These are phyloP conservation scores for Cryptotis parvus DNA, from an alignment of 2,113 vertebrate species.

Conservation along the genomic window DNA sequence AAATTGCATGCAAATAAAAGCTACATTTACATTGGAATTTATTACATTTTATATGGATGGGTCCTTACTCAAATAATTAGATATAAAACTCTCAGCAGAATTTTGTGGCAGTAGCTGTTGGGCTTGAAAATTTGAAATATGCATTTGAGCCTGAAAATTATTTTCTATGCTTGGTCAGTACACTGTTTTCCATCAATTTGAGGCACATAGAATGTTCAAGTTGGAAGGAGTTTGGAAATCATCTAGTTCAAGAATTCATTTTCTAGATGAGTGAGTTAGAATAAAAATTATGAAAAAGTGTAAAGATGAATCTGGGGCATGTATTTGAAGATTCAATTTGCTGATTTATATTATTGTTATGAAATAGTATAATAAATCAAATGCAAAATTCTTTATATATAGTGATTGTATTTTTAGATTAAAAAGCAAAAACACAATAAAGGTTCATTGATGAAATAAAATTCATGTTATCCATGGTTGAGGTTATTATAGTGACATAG, in stretches of 20 bases:
- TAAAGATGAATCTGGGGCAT: constrained; percentile 13
- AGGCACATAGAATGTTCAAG: constrained; percentile 47
- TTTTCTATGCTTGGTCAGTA: constrained; percentile 56
- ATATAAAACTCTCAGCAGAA: constrained; percentile 50
- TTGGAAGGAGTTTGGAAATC: constrained; percentile 62
- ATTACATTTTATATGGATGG: constrained; percentile 52
- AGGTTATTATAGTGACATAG: constrained; percentile 3
- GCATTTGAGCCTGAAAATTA: constrained; percentile 63
- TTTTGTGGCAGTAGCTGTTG: constrained; percentile 34
- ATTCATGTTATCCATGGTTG: background rate
- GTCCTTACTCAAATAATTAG: background rate
- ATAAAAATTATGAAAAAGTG: constrained; percentile 64
- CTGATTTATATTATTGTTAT: background rate
- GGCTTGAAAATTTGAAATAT: constrained; percentile 51
- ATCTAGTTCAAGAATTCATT: constrained; percentile 50
- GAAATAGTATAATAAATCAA: background rate
- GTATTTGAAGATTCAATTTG: constrained; percentile 48
- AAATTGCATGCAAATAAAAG: background rate
- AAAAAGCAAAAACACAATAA: constrained; percentile 19
- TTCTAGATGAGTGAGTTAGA: constrained; percentile 66
- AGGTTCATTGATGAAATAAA: constrained; percentile 18
- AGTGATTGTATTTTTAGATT: background rate
- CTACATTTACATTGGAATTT: constrained; percentile 20
- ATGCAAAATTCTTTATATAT: background rate
- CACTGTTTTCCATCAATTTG: constrained; percentile 43